Evolutionary conservation across 2,797 vertebrate species (phyloP).

Genomic region (Tangara arthus): DNA sequence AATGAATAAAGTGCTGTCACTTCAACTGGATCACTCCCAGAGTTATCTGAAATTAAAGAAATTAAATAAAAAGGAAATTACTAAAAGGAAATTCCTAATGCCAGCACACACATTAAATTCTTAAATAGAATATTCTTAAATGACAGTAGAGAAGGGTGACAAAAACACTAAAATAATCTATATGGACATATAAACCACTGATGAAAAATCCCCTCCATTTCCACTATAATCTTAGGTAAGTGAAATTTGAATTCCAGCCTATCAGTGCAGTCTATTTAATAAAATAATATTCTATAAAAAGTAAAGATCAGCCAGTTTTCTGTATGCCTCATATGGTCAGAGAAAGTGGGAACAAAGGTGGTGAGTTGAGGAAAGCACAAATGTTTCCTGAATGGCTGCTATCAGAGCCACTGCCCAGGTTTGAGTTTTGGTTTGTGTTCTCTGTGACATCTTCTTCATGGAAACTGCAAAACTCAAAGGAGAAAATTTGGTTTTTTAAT

Average conservation of each 20-base stretch:
- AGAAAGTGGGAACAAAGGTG: not conserved
- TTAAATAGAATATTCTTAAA: not conserved
- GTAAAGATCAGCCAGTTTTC: not conserved
- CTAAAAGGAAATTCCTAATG: not conserved
- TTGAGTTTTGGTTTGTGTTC: not conserved
- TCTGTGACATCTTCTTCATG: not conserved
- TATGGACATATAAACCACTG: not conserved
- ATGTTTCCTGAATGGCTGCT: not conserved
- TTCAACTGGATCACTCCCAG: conserved; percentile 63
- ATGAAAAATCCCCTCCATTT: not conserved
- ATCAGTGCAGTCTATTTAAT: not conserved
- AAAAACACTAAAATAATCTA: not conserved
- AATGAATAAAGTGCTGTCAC: conserved; percentile 89
- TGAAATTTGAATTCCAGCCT: not conserved
- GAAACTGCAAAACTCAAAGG: not conserved
- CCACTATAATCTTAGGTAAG: not conserved
- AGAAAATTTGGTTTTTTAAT: not conserved
- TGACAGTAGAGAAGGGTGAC: not conserved
- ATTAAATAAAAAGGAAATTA: not conserved
- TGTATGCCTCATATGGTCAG: not conserved
- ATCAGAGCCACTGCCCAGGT: not conserved
- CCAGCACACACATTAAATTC: not conserved
- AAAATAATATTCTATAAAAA: not conserved
- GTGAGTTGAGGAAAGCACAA: accelerated
- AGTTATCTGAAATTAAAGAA: conserved; percentile 63